These are phyloP conservation scores for Notothenia rossii DNA, from an alignment of 2,113 vertebrate species.

Conservation along the genomic window DNA sequence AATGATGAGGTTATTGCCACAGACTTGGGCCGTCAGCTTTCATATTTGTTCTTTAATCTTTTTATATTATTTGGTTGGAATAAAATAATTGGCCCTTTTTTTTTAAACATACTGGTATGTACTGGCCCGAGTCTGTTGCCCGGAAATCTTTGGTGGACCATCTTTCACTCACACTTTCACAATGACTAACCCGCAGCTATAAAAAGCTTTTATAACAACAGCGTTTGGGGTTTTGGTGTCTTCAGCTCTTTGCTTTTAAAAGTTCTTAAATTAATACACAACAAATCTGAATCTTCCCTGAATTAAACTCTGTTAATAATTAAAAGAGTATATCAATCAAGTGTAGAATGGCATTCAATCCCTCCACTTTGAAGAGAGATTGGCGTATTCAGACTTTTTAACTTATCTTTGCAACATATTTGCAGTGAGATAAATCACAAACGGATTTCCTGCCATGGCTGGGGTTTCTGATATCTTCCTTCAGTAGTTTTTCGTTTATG, in stretches of 20 bases:
- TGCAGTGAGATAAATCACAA: not conserved
- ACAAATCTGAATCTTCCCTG: too few relatives aligned
- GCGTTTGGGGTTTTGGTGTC: not conserved
- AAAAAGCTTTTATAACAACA: not conserved
- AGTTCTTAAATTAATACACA: not conserved
- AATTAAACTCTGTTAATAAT: not conserved
- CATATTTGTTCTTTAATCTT: not conserved
- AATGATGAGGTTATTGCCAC: not conserved
- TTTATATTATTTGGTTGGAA: not conserved
- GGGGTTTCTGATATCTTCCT: not conserved
- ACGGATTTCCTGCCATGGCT: not conserved
- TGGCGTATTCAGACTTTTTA: not conserved
- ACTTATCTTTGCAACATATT: not conserved
- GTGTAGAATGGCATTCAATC: not conserved
- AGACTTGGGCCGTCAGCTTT: constrained; percentile 13
- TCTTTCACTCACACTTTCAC: not conserved
- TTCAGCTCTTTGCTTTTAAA: not conserved
- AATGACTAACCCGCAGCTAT: constrained; percentile 8
- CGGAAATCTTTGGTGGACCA: constrained; percentile 13
- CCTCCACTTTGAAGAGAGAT: too few relatives aligned
- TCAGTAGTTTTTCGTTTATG: not conserved
- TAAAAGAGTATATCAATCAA: not conserved
- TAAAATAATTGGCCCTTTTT: not conserved
- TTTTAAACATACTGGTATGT: not conserved
- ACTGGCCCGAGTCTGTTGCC: constrained; percentile 11